Evolutionary conservation across 1,140 invertebrate genomes (phyloP).

Genomic region (Alviniconcha marisindica): DNA sequence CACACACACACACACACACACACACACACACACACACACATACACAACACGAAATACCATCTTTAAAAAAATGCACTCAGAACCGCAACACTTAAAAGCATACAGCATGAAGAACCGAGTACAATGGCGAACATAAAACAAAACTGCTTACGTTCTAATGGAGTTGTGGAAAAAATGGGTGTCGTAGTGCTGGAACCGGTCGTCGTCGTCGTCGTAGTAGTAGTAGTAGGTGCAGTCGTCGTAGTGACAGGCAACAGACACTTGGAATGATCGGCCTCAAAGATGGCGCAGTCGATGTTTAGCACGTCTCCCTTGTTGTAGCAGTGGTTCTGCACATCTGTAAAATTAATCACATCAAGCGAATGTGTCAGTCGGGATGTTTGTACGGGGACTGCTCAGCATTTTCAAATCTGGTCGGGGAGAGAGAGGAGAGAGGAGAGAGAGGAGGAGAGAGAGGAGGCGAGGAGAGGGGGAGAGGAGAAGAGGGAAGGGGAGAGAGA

Average conservation of each 20-base stretch:
- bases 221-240: background rate
- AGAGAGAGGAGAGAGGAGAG: background rate
- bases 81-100: too few relatives aligned
- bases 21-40: too few relatives aligned
- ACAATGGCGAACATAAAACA: too few relatives aligned
- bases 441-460: background rate
- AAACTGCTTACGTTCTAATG: slow-evolving; percentile 5
- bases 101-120: too few relatives aligned
- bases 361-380: too few relatives aligned
- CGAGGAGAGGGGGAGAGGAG: background rate
- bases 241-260: slow-evolving; percentile 2
- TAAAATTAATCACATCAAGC: too few relatives aligned
- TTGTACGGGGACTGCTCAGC: too few relatives aligned
- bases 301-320: background rate
- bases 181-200: background rate
- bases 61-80: too few relatives aligned
- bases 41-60: too few relatives aligned
- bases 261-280: slow-evolving; percentile 4
- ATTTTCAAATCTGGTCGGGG: too few relatives aligned
- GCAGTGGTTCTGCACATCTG: background rate
- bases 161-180: background rate
- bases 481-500: background rate
- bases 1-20: too few relatives aligned
- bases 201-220: slow-evolving; percentile 2
- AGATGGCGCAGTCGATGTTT: slow-evolving; percentile 28